A percentile compares a stretch with the other conserved stretches of the same genome.
Conservation (phyloP, 2,113 vertebrate genomes). For the Daboia siamensis region DNA sequence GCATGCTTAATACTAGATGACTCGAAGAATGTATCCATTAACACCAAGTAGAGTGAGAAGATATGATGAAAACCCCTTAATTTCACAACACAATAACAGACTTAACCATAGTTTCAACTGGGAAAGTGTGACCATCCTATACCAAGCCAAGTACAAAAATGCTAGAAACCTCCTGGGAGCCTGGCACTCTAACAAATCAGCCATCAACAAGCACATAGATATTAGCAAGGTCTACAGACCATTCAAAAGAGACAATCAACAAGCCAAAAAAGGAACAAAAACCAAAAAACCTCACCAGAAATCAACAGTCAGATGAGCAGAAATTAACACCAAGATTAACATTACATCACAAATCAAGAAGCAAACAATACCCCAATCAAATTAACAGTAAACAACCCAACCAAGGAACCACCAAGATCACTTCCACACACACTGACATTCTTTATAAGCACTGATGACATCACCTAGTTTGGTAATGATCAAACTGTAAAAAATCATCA, state of each 20-base stretch:
- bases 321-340: background rate
- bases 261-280: background rate
- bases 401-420: background rate
- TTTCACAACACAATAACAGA: background rate
- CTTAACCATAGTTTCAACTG: background rate
- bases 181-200: background rate
- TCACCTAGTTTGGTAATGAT: background rate
- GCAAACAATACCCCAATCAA: background rate
- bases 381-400: background rate
- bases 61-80: background rate
- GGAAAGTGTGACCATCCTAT: background rate
- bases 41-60: background rate
- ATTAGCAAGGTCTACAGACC: background rate
- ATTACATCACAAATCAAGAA: background rate
- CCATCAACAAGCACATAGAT: background rate
- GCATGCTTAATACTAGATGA: background rate
- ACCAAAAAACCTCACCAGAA: background rate
- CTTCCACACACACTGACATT: background rate
- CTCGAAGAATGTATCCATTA: background rate
- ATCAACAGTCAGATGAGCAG: background rate
- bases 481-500: background rate
- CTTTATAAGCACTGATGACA: background rate
- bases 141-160: background rate
- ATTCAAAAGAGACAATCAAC: background rate
- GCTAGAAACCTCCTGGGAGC: background rate